Percentiles rank a stretch among this genome's conserved stretches.
These are phyloP conservation scores for Globia sparganii DNA, from an alignment of 2,888 invertebrate species.

Conservation along the genomic window DNA sequence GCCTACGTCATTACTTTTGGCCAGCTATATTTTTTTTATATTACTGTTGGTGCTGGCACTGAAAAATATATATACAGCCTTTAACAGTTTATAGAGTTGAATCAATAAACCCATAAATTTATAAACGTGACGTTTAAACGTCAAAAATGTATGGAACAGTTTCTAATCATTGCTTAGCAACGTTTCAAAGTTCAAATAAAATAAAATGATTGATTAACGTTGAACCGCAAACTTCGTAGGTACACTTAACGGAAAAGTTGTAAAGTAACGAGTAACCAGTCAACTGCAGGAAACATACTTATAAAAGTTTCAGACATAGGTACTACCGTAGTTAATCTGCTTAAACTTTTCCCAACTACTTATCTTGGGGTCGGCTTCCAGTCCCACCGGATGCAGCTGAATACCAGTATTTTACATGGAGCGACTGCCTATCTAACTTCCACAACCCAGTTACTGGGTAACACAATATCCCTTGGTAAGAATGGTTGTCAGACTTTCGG, in stretches of 20 bases:
- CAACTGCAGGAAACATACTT: background rate
- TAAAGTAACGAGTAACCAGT: slow-evolving; percentile 2
- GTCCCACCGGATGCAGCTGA: background rate
- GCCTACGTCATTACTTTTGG: slow-evolving; percentile 16
- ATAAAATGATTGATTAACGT: slow-evolving; percentile 1
- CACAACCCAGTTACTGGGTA: too few species aligned
- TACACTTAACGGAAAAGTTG: slow-evolving; percentile 20
- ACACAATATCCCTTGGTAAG: too few species aligned
- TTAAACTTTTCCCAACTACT: background rate
- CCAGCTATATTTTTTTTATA: background rate
- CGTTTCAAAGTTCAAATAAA: background rate
- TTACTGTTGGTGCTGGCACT: background rate
- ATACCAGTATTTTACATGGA: background rate
- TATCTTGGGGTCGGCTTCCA: background rate
- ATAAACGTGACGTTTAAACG: background rate
- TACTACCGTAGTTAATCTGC: background rate
- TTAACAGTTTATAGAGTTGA: background rate
- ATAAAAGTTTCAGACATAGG: slow-evolving; percentile 19
- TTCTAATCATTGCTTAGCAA: background rate
- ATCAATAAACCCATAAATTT: background rate
- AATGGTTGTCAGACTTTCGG: too few species aligned
- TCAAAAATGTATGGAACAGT: background rate
- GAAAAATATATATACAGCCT: background rate
- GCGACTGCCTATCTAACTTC: too few species aligned
- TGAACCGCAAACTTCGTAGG: background rate